Percentiles rank a stretch among this genome's conserved stretches.
phyloP scores from a whole-genome alignment of 37 sponge, comb jelly and placozoan genomes.

The Lycopodina hypogea region DNA sequence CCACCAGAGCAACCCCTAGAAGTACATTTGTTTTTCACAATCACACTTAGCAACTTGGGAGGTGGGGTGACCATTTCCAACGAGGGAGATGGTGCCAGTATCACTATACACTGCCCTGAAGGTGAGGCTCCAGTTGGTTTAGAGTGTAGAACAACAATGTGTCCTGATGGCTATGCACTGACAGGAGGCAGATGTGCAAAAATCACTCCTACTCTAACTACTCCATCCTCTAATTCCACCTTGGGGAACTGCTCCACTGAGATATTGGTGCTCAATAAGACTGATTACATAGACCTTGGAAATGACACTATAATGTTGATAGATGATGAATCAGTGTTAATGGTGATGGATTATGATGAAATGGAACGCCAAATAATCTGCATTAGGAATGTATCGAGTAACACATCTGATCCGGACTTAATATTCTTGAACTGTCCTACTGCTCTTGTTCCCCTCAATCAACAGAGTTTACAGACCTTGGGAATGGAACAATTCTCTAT shows the following conservation, averaged over 20 bases:
- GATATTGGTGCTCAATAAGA: conserved; percentile 13
- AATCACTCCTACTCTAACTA: too few species aligned
- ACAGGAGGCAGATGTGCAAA: conserved; percentile 2
- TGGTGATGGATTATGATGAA: not conserved
- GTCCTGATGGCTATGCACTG: conserved; percentile 1
- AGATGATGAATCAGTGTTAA: not conserved
- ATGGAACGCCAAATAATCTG: not conserved
- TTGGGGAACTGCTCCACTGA: not conserved
- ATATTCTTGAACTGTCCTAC: conserved; percentile 21
- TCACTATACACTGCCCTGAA: not conserved
- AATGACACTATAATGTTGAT: conserved; percentile 16
- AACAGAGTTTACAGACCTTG: conserved; percentile 7
- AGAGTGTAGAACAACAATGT: conserved; percentile 6
- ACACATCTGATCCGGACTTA: not conserved
- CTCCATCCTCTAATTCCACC: not conserved
- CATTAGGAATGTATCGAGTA: not conserved
- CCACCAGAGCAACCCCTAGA: too few species aligned
- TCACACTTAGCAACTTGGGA: conserved; percentile 8
- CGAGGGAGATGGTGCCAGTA: not conserved
- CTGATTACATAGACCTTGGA: conserved; percentile 12
- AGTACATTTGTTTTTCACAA: too few species aligned
- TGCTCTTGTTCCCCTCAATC: conserved; percentile 3
- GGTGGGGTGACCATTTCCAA: conserved; percentile 2
- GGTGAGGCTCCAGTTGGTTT: not conserved
- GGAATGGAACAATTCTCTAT: conserved; percentile 3